Conservation (phyloP, 2,113 vertebrate species). For the Syrmaticus mikado region DNA sequence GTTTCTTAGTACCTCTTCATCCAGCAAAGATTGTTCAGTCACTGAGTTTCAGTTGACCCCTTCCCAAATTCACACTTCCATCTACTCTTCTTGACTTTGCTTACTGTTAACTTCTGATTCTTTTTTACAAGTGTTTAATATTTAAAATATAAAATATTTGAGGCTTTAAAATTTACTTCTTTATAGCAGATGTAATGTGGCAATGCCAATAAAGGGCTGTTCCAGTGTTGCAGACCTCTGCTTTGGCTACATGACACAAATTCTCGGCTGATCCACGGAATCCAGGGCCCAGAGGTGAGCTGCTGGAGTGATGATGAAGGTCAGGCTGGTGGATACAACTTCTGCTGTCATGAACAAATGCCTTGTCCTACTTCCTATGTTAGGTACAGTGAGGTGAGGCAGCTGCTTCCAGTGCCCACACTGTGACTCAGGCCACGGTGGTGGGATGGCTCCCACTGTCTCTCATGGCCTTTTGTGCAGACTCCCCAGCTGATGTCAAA, state of each 20-base stretch:
- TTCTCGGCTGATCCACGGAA: accelerated
- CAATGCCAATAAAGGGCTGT: accelerated
- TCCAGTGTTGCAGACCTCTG: neutral
- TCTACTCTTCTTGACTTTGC: neutral
- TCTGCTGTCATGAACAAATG: neutral
- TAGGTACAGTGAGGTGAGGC: neutral
- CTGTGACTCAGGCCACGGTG: accelerated
- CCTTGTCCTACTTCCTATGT: accelerated
- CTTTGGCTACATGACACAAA: neutral
- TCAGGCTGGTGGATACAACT: neutral
- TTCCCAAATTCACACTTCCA: neutral
- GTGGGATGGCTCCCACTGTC: neutral
- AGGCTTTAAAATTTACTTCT: neutral
- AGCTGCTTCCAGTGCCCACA: neutral
- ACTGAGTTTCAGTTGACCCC: neutral
- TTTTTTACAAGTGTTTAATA: neutral
- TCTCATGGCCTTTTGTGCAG: neutral
- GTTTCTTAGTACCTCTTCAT: neutral
- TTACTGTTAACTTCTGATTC: neutral
- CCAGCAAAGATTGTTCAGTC: too few relatives aligned
- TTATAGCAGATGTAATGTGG: neutral
- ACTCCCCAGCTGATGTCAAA: neutral
- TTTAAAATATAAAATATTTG: neutral
- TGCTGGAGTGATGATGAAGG: accelerated
- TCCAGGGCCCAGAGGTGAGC: neutral